Conservation (phyloP, 2,797 vertebrate genomes). For the Sarcoramphus papa region DNA sequence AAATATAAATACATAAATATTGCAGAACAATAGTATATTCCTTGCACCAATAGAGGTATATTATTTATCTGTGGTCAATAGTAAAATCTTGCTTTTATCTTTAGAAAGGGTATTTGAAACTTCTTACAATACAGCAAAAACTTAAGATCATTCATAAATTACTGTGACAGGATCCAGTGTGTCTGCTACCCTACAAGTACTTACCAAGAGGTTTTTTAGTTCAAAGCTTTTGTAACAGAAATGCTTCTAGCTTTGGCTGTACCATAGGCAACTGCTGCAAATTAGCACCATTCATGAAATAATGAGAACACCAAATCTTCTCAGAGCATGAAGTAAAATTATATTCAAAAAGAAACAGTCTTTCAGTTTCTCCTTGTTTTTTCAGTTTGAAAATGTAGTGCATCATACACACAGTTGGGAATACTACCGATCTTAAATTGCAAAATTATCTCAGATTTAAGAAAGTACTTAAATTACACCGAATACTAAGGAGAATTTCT, state of each 20-base stretch:
- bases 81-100: background rate
- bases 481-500: background rate
- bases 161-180: background rate
- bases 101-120: background rate
- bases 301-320: background rate
- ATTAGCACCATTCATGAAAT: conserved; percentile 25
- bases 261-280: background rate
- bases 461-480: background rate
- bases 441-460: background rate
- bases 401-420: background rate
- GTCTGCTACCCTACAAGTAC: background rate
- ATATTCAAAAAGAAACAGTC: background rate
- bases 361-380: background rate
- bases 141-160: background rate
- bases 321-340: conserved; percentile 6
- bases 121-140: background rate
- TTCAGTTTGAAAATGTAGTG: background rate
- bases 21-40: background rate
- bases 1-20: conserved; percentile 45
- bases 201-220: background rate
- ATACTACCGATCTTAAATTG: background rate
- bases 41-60: background rate
- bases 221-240: background rate
- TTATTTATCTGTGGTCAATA: background rate
- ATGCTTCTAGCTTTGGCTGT: background rate